Conservation (phyloP, 2,888 invertebrate genomes). For the Subacronicta megacephala region DNA sequence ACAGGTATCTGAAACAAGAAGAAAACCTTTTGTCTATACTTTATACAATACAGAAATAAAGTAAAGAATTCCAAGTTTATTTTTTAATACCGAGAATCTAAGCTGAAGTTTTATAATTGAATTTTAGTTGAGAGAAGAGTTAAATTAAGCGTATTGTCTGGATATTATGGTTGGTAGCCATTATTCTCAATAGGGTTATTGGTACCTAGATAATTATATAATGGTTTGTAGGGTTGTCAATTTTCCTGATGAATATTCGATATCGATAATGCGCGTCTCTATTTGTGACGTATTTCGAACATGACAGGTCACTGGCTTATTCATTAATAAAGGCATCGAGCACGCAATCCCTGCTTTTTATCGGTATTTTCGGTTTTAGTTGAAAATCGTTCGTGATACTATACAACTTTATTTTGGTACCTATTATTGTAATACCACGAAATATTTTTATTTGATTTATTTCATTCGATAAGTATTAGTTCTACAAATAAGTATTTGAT, state of each 20-base stretch:
- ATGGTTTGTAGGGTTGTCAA: slow-evolving; percentile 17
- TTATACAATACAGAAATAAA: slow-evolving; percentile 36
- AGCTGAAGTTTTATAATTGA: slow-evolving; percentile 40
- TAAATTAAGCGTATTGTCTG: slow-evolving; percentile 32
- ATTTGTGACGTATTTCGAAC: slow-evolving; percentile 16
- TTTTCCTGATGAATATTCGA: slow-evolving; percentile 16
- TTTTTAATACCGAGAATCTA: slow-evolving; percentile 40
- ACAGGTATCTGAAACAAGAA: slow-evolving; percentile 63
- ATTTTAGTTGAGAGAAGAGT: slow-evolving; percentile 28
- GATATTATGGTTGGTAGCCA: slow-evolving; percentile 11
- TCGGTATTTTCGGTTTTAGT: background rate
- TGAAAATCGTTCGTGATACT: background rate
- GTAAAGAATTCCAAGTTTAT: slow-evolving; percentile 24
- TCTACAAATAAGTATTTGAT: no score
- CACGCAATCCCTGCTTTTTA: background rate
- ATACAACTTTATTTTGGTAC: no score
- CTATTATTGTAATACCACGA: no score
- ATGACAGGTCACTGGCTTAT: slow-evolving; percentile 8
- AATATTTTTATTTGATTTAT: no score
- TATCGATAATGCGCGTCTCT: slow-evolving; percentile 4
- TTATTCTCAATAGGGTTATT: background rate
- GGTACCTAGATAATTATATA: background rate
- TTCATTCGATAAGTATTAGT: no score
- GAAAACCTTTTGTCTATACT: slow-evolving; percentile 43
- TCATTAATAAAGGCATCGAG: background rate